Conservation (phyloP, 1,140 invertebrate species). For the Macrotrachela quadricornifera region DNA sequence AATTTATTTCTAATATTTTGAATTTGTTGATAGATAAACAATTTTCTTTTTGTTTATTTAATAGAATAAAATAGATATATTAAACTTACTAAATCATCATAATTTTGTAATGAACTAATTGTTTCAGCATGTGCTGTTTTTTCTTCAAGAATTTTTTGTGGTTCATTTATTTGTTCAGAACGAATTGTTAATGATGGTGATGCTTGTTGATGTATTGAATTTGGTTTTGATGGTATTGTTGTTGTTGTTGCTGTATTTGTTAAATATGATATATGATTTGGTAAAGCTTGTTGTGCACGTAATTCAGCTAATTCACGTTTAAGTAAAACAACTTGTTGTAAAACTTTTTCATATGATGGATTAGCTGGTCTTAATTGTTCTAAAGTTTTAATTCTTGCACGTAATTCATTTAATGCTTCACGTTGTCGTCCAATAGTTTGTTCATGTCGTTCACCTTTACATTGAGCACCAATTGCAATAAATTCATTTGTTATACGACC, state of each 20-base stretch:
- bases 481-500: slow-evolving; percentile 17
- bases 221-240: too few relatives aligned
- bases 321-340: slow-evolving; percentile 21
- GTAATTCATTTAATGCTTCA: slow-evolving; percentile 25
- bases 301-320: slow-evolving; percentile 30
- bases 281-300: slow-evolving; percentile 15
- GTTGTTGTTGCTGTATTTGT: too few relatives aligned
- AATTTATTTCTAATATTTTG: too few relatives aligned
- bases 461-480: slow-evolving; percentile 25
- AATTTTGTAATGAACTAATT: slow-evolving; percentile 21
- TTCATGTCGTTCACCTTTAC: slow-evolving; percentile 28
- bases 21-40: too few relatives aligned
- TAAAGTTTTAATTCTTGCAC: slow-evolving; percentile 20
- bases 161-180: too few relatives aligned
- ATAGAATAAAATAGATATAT: too few relatives aligned
- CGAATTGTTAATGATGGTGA: too few relatives aligned
- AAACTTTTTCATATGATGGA: slow-evolving; percentile 20
- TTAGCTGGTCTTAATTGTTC: slow-evolving; percentile 12
- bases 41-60: too few relatives aligned
- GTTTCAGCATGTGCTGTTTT: slow-evolving; percentile 26
- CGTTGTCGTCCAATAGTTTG: slow-evolving; percentile 26
- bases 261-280: not conserved
- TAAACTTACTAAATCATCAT: slow-evolving; percentile 24
- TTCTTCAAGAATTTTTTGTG: slow-evolving; percentile 17
- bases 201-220: too few relatives aligned